Evolutionary conservation across 2,113 vertebrate species (phyloP).

Genomic region (Indri indri): DNA sequence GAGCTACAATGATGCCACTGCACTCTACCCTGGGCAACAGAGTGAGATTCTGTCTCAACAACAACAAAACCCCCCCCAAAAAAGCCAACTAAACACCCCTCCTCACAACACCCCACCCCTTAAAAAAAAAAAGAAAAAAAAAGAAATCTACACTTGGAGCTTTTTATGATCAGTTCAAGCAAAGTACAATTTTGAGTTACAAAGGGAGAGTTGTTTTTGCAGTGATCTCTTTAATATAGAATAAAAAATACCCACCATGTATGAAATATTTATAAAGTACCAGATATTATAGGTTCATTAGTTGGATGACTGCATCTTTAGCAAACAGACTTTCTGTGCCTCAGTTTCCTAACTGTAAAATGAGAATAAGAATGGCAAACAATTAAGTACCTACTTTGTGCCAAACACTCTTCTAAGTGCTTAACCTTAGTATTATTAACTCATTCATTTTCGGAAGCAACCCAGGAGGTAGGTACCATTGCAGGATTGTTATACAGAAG

Average conservation of each 20-base stretch:
- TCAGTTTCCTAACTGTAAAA: slow-evolving; percentile 17
- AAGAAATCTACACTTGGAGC: neutral
- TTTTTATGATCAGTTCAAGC: neutral
- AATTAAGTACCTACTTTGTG: slow-evolving; percentile 3
- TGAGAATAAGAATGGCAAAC: neutral
- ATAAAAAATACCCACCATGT: neutral
- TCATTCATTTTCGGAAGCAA: neutral
- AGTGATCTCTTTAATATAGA: neutral
- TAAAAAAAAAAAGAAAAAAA: too few species aligned
- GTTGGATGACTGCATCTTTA: neutral
- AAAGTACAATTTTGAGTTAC: neutral
- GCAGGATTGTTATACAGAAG: neutral
- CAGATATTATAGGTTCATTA: neutral
- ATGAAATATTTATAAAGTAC: slow-evolving; percentile 8
- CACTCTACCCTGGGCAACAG: too few species aligned
- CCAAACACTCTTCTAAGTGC: neutral
- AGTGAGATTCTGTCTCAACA: too few species aligned
- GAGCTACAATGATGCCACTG: too few species aligned
- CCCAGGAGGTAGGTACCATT: neutral
- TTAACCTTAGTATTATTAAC: neutral
- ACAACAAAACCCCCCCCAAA: too few species aligned
- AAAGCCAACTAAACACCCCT: too few species aligned
- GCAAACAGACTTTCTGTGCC: neutral
- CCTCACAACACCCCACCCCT: too few species aligned
- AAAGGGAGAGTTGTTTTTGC: neutral